phyloP scores from a whole-genome alignment of 2,888 invertebrate genomes.

The Lottia gigantea region DNA sequence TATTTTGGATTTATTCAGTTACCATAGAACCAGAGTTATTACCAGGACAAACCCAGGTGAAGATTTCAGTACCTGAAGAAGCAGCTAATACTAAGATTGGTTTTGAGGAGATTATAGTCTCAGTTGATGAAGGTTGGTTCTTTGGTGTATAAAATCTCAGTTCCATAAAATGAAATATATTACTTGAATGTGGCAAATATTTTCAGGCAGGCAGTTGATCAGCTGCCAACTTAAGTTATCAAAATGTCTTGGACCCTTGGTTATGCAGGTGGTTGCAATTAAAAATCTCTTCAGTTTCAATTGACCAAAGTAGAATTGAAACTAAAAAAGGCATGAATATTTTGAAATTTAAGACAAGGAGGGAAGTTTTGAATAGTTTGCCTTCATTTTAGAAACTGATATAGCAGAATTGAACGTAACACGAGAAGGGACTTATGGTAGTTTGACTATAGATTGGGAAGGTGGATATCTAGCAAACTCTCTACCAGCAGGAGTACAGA shows the following conservation, averaged over 20 bases:
- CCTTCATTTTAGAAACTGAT: conserved; percentile 35
- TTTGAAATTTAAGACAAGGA: too few relatives aligned
- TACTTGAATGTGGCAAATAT: not conserved
- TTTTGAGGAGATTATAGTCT: conserved; percentile 45
- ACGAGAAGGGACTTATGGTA: conserved; percentile 59
- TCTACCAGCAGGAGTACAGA: conserved; percentile 41
- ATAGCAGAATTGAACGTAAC: conserved; percentile 42
- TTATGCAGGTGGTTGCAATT: too few relatives aligned
- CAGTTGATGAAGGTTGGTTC: conserved; percentile 56
- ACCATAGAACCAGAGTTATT: conserved; percentile 56
- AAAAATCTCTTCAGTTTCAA: too few relatives aligned
- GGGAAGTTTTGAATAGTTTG: too few relatives aligned
- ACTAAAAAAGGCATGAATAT: too few relatives aligned
- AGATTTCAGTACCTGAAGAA: conserved; percentile 51
- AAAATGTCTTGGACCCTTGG: too few relatives aligned
- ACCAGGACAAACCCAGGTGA: conserved; percentile 45
- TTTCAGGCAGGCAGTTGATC: too few relatives aligned
- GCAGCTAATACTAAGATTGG: conserved; percentile 64
- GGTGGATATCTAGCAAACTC: conserved; percentile 47
- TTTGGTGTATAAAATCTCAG: not conserved
- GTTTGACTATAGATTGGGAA: conserved; percentile 53
- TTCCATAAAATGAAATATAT: too few relatives aligned
- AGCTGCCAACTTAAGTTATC: too few relatives aligned
- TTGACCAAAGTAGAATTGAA: too few relatives aligned
- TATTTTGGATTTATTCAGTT: too few relatives aligned